Evolutionary conservation across 2,113 vertebrate genomes (phyloP), one percentile per base, ranked within the genome.

Genomic region (Corvus hawaiiensis): DNA sequence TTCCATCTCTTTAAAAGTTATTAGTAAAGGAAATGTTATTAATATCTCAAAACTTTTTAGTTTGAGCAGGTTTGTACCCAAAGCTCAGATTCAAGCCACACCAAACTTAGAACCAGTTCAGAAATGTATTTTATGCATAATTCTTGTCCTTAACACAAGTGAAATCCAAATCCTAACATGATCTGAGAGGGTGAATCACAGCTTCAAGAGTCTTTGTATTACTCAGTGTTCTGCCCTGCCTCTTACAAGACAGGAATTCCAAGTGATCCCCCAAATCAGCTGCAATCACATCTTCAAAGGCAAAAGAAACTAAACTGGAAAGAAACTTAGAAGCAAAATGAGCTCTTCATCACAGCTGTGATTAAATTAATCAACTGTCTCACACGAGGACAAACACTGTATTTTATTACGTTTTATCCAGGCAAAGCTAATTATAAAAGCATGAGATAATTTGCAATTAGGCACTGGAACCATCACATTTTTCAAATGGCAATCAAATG

Each of bases 381-480:
- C 83, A 68, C 1, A 3, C 5, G 5, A 87, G 81, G 56, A 94
- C 52, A 95, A 91, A 91, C 78, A 91, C 6, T 59, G 52, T 44
- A 78, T 76, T 94, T 71, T 78, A 71, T n/a, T 62, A 54, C 77
- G 63, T 94, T 91, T 89, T 74, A 59, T 55, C 23, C 43, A 55
- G 52, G 84, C 64, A 91, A 72, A 94, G 58, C 61, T 75, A 80
- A 93, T 90, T 89, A 93, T 43, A 77, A 84, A 94, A 81, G 64
- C 80, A 46, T 54, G 32, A 89, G 72, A 51, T 78, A 81, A 94
- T 59, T 78, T 87, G 64, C 56, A 89, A 41, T 87, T 91, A 87
- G 4, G 33, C 56, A 59, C 28, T 59, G 52, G 72, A 89, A 62
- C 4, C 7, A 75, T 11, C 26, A 13, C 8, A 58, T 63, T 84